Base-by-base conservation (phyloP, 1,140 invertebrate genomes). In the Drosophila arawakana region DNA sequence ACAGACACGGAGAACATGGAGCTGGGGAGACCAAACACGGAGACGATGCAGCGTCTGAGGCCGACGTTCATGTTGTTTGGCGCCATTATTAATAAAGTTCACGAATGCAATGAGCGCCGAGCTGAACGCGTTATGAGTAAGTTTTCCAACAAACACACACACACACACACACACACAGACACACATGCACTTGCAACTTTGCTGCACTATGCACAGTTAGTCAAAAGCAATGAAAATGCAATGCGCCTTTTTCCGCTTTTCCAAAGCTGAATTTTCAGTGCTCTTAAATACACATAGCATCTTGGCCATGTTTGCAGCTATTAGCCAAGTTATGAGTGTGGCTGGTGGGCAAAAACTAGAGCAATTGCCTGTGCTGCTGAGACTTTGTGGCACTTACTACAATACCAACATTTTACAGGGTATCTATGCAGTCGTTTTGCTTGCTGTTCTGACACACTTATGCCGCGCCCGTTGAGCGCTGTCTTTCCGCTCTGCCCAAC, bases 81-180 rank as follows among this genome's bases (percentile, higher is more conserved):
- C 86, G 86, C 88, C 86, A 88, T 90, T 90, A 90, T 90, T 90
- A 90, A 90, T 90, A 90, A 90, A 90, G 86, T 90, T 90, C 86
- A 81, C 86, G 88, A 90, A 90, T 90, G 86, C 86, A 90, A 90
- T 90, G 88, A 90, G 86, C 80, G 79, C 83, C 76, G 34, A 80
- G 68, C 59, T 70, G 68, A 54, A 76, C 82, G 82, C 86, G 83
- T 89, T 89, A 89, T 89, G 84, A 88, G 84, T 88, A 81, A 89
- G 84, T 89, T 85, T 77, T 43, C 74, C 41, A 76, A 60, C 54
- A 65, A 30, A 47, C 59, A 68, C 47, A 61, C 11, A 65, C 43
- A 57, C 25, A 58, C 43, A 49, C 13, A 39, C 59, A 61, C 15
- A 61, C 59, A 37, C 34, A 61, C 6, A n/a, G n/a, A 39, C 30